These are phyloP conservation scores for Chymomyza fuscimana DNA, from an alignment of 2,888 invertebrate genomes.

Conservation along the genomic window DNA sequence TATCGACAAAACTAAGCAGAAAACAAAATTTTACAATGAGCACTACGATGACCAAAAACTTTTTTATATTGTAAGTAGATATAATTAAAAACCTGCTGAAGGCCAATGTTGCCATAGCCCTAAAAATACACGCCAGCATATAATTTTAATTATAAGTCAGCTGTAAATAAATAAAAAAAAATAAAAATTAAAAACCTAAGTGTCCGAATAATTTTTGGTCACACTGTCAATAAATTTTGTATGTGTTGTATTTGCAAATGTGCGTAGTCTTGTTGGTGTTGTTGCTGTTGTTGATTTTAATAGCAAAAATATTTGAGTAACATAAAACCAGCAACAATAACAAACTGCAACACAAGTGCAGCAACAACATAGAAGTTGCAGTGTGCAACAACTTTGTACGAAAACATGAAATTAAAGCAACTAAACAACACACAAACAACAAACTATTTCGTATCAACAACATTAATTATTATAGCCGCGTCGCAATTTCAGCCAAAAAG, in stretches of 20 bases:
- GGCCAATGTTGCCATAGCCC: no score
- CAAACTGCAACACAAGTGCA: conserved; percentile 31
- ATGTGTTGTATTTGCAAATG: conserved; percentile 60
- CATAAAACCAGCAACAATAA: conserved; percentile 70
- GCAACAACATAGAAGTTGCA: conserved; percentile 20
- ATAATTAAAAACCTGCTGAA: no score
- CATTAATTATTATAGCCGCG: conserved; percentile 57
- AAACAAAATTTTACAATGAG: no score
- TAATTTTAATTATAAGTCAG: no score
- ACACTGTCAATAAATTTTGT: background rate
- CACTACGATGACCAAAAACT: no score
- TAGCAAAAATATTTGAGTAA: conserved; percentile 63
- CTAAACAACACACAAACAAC: conserved; percentile 33
- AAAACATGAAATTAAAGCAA: conserved; percentile 51
- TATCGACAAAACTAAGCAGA: no score
- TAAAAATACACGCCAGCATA: no score
- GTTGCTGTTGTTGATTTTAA: conserved; percentile 46
- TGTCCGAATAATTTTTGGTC: no score
- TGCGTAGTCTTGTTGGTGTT: conserved; percentile 38
- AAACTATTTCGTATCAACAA: conserved; percentile 61
- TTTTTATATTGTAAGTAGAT: no score
- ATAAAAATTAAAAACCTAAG: no score
- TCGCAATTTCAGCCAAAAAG: conserved; percentile 31
- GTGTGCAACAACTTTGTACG: conserved; percentile 55
- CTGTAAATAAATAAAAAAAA: no score